Conservation (phyloP, 2,113 vertebrate genomes). For the Trogon surrucura region DNA sequence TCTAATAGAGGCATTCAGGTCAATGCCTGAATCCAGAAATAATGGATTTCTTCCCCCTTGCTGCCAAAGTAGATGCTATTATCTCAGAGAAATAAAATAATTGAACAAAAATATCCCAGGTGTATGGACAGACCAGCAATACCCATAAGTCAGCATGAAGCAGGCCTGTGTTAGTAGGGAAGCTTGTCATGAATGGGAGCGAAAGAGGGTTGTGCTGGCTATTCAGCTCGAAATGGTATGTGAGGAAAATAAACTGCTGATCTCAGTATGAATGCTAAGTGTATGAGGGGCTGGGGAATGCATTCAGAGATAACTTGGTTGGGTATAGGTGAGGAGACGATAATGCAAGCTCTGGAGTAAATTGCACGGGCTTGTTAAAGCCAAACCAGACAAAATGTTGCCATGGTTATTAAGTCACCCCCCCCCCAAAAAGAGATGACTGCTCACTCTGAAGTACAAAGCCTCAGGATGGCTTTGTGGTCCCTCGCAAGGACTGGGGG, state of each 20-base stretch:
- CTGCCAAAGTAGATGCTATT: not conserved
- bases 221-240: not conserved
- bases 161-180: not conserved
- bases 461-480: slow-evolving; percentile 18
- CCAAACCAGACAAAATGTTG: slow-evolving; percentile 52
- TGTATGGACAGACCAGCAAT: not conserved
- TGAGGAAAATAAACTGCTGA: not conserved
- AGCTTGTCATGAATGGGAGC: not conserved
- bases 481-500: not conserved
- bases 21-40: not conserved
- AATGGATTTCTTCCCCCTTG: not conserved
- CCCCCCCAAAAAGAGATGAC: slow-evolving; percentile 20
- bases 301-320: not conserved
- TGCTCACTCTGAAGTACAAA: not conserved
- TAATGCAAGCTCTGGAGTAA: not conserved
- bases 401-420: slow-evolving; percentile 47
- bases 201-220: not conserved
- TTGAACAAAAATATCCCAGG: not conserved
- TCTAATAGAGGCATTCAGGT: not conserved
- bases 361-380: slow-evolving; percentile 53
- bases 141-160: not conserved
- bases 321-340: slow-evolving; percentile 7
- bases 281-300: not conserved
- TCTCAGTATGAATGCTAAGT: not conserved
- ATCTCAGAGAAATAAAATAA: not conserved